A percentile compares a stretch with the other conserved stretches of the same genome.
These are phyloP conservation scores for Sorex maritimensis DNA, from an alignment of 2,797 vertebrate genomes.

Conservation along the genomic window DNA sequence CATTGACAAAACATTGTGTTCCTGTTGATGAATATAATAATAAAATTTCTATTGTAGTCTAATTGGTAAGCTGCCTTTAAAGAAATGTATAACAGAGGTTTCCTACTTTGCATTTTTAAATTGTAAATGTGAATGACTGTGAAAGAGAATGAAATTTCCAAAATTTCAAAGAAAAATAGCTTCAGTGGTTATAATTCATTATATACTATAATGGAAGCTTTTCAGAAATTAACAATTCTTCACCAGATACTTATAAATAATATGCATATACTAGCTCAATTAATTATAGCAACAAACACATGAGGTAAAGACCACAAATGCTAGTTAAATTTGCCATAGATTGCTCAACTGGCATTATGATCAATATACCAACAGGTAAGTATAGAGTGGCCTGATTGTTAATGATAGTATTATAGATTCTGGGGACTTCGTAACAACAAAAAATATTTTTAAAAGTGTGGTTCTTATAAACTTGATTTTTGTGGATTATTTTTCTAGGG, in stretches of 20 bases:
- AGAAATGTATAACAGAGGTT: background rate
- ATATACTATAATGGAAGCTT: background rate
- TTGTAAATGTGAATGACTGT: constrained; percentile 9
- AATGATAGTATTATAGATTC: no score
- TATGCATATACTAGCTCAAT: background rate
- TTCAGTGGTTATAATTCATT: background rate
- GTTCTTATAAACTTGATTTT: no score
- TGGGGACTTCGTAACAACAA: no score
- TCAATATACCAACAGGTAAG: no score
- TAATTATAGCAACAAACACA: background rate
- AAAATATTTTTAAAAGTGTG: no score
- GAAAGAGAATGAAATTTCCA: constrained; percentile 11
- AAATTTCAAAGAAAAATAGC: constrained; percentile 33
- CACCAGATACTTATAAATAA: background rate
- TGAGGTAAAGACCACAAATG: background rate
- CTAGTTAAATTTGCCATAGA: background rate
- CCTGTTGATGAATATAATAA: constrained; percentile 6
- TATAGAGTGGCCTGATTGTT: no score
- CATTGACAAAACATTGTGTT: background rate
- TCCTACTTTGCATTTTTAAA: background rate
- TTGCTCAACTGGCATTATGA: no score
- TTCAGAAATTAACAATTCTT: constrained; percentile 26
- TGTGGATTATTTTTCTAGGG: no score
- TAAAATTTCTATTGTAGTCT: background rate
- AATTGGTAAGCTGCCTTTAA: constrained; percentile 3